Evolutionary conservation across 2,113 vertebrate genomes (phyloP).

Genomic region (Oreotrochilus melanogaster): DNA sequence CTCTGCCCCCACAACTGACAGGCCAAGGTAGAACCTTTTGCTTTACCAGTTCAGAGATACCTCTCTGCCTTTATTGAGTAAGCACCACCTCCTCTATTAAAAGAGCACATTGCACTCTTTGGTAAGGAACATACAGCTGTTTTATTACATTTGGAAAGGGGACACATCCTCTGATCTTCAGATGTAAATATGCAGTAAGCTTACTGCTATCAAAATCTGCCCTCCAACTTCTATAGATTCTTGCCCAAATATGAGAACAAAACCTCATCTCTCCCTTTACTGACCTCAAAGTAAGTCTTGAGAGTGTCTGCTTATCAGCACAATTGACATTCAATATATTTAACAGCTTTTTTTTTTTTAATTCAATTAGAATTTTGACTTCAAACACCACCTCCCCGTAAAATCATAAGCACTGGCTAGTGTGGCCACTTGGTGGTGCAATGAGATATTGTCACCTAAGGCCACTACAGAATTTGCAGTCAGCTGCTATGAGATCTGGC

Average conservation of each 20-base stretch:
- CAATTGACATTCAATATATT: not conserved
- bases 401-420: not conserved
- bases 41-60: not conserved
- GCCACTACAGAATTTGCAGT: not conserved
- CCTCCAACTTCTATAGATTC: not conserved
- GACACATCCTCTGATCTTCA: not conserved
- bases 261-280: not conserved
- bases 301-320: not conserved
- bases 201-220: not conserved
- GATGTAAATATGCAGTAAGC: not conserved
- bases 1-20: not conserved
- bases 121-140: not conserved
- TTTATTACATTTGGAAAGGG: not conserved
- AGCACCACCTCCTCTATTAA: not conserved
- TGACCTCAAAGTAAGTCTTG: not conserved
- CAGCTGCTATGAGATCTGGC: not conserved
- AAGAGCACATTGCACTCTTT: not conserved
- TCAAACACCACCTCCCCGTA: not conserved
- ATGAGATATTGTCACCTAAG: not conserved
- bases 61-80: not conserved
- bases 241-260: not conserved
- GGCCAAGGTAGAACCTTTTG: not conserved
- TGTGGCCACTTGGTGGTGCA: slow-evolving; percentile 56
- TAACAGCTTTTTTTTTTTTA: not conserved
- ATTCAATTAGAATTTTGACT: not conserved